Base-by-base conservation (phyloP, 1,140 invertebrate genomes). In the Drosophila takahashii region DNA sequence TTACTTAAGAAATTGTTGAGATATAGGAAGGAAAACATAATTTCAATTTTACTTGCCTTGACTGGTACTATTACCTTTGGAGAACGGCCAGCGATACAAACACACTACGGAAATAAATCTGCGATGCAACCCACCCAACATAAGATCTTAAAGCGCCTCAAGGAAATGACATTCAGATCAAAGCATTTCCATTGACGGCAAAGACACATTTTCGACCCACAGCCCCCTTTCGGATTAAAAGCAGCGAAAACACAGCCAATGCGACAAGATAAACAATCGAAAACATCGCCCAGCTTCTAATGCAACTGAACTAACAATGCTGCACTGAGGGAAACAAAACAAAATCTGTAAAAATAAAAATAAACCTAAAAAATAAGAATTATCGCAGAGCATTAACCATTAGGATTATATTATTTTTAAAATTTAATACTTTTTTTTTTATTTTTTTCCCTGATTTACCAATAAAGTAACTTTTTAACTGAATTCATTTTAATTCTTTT, bases 201-300 rank as follows among this genome's bases (percentile, higher is more conserved):
- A 52, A 64, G 47, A 42, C 15, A 54, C 37, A 34, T 29, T 29
- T 75, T 48, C 72, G 59, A 47, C 69, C 69, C 58, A 77, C 77
- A 69, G 53, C 52, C 66, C 75, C 75, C 57, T 57, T 64, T 48
- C 15, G 41, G 16, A 58, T 53, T 61, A 45, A 41, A 45, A 73
- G 69, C 57, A 62, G 65, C 54, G 26, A 79, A 64, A 61, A 36
- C 52, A 45, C 42, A 50, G 34, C 58, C 54, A 65, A 69, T 79
- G 52, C 45, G 39, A 36, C 48, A 69, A 79, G 80, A 84, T 84
- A 84, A 84, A 84, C 81, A 83, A 60, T 75, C 71, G 61, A 70
- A 60, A 71, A 61, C 44, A 66, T 66, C 61, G 62, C 72, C 61
- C 61, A 62, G 64, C 36, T 42, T 58, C 29, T 29, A 34, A 27